Base-by-base conservation (phyloP, 2,888 invertebrate genomes). In the Acleris cristana region DNA sequence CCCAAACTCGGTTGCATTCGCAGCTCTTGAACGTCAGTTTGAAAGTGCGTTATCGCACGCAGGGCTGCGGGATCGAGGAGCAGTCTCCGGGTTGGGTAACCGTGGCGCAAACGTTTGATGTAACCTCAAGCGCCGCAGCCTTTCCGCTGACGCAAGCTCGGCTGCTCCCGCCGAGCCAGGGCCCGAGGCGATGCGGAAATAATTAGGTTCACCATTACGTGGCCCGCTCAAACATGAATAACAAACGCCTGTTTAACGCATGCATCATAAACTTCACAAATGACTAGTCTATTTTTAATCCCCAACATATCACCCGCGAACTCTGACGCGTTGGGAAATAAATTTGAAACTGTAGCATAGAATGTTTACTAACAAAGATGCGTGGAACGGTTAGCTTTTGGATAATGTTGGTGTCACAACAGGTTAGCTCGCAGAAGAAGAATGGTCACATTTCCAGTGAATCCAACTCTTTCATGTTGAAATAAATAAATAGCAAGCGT, bases 101-200 rank as follows among this genome's bases (percentile, higher is more conserved):
- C 74, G 71, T 75, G 81, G 79, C 79, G 78, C 81, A 77, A 87
- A 80, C 79, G 79, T 83, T 85, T 86, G 86, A 90, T 88, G 90
- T 89, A 90, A 90, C 87, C 84, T 78, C 83, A 74, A 79, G 78
- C 81, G 82, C 83, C 82, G 85, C 87, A 89, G 89, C 88, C 88
- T 90, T 87, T 88, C 87, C 87, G 89, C 80, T 90, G 86, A 90
- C 84, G 89, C 88, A 90, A 91, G 74, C 76, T 75, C 79, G 74
- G 80, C 79, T 80, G 81, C 82, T 83, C 83, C 83, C 81, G 64
- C 69, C 75, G 74, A 73, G 78, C 75, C 79, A 40, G 40, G 80
- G 44, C 58, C 78, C 76, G 79, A 77, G 78, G 74, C 80, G 79
- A 87, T 79, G 81, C 88, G 89, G 89, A 89, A 89, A 86, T 87